Base-by-base conservation (phyloP, 2,888 invertebrate genomes). In the Eupeodes luniger region DNA sequence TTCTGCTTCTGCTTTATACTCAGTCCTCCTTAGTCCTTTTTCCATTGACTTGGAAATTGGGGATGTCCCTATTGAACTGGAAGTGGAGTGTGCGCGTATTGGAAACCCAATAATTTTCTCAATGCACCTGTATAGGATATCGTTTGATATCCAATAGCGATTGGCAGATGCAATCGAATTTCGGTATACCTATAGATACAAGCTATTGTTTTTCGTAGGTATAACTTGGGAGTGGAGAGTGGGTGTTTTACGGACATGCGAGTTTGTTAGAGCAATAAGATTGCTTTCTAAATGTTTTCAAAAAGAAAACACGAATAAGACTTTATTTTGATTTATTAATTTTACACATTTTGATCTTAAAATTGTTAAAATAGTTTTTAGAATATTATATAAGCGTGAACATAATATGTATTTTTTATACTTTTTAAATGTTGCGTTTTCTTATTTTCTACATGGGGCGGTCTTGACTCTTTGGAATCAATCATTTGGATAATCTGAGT, bases 11-110 rank as follows among this genome's bases (percentile, higher is more conserved):
- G 27, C 27, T 27, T 27, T 27, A 27, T 69, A 40, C 36, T 55
- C 53, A 55, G 53, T 70, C 44, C 69, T 59, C 47, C 36, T 55
- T 40, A 55, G 53, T 70, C 44, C 69, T 59, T 53, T 77, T 77
- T 75, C 12, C 81, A 59, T 75, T 79, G 57, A 70, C 62, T 78
- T 78, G 81, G 85, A 72, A 66, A 66, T 66, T 75, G 69, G 69
- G 72, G 47, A 78, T 77, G 72, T 75, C 81, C 78, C 75, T 61
- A 81, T 88, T 81, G 76, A 81, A 77, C 53, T 62, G 69, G 51
- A 74, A 61, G 77, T 81, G 81, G 85, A 88, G 85, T 81, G 64
- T 85, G 88, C 88, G 85, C 85, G 85, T 81, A 79, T 81, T 74
- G 78, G 53, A 76, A 85, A 81, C 75, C 88, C 88, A 88, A 85